Percentiles rank a stretch among this genome's conserved stretches.
These are phyloP conservation scores for Ophion slaviceki DNA, from an alignment of 2,888 invertebrate genomes.

Conservation along the genomic window DNA sequence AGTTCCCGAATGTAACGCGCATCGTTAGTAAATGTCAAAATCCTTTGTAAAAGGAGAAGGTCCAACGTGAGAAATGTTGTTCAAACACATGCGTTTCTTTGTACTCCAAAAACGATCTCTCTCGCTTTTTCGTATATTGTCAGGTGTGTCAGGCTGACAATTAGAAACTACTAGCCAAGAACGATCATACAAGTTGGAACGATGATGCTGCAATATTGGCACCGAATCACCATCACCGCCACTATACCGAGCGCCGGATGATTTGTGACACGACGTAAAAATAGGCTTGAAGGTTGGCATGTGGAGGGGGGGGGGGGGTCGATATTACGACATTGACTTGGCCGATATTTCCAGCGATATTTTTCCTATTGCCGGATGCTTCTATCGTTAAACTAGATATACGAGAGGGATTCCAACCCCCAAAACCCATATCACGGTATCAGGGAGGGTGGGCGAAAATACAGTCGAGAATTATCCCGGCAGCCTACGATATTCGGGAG, in stretches of 20 bases:
- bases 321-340: conserved; percentile 64
- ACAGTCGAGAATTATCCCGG: conserved; percentile 18
- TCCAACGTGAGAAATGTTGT: too few species aligned
- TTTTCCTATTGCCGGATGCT: conserved; percentile 71
- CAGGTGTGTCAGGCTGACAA: conserved; percentile 33
- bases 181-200: conserved; percentile 24
- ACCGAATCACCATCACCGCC: conserved; percentile 5
- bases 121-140: neutral
- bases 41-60: neutral
- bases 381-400: conserved; percentile 75
- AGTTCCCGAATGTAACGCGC: too few species aligned
- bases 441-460: conserved; percentile 11
- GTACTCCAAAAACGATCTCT: neutral
- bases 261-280: conserved; percentile 67
- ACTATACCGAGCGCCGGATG: conserved; percentile 28
- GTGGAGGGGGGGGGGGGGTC: neutral
- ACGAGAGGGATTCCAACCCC: conserved; percentile 69
- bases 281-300: neutral
- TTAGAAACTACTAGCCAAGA: conserved; percentile 36
- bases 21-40: too few species aligned
- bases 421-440: conserved; percentile 28
- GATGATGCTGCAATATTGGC: conserved; percentile 28
- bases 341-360: conserved; percentile 71
- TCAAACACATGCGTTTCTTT: neutral
- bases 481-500: conserved; percentile 34